A percentile compares a stretch with the other conserved stretches of the same genome.
Evolutionary conservation across 2,797 vertebrate species (phyloP).

Genomic region (Bradypus variegatus): DNA sequence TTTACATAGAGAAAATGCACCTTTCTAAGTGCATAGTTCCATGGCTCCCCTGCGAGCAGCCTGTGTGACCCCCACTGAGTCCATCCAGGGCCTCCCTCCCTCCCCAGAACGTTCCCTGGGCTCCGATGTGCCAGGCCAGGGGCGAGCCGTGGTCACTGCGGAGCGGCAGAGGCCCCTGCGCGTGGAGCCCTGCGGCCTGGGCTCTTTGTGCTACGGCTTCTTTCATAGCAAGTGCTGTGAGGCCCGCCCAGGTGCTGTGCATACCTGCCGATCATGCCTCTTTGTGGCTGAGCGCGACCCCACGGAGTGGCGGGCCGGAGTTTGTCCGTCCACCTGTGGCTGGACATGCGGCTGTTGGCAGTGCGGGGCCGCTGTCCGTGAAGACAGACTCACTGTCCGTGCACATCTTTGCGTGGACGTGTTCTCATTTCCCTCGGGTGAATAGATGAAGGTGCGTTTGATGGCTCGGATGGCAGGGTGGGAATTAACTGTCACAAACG

Average conservation of each 20-base stretch:
- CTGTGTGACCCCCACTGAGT: too few relatives aligned
- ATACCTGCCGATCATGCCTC: accelerated
- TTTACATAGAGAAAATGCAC: neutral
- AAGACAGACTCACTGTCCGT: neutral
- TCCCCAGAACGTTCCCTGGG: too few relatives aligned
- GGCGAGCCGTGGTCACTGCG: too few relatives aligned
- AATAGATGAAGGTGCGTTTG: neutral
- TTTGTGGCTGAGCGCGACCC: neutral
- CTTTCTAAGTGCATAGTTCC: neutral
- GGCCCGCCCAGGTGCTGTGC: accelerated
- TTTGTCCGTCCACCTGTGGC: neutral
- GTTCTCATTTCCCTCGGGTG: neutral
- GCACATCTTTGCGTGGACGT: neutral
- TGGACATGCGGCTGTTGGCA: accelerated
- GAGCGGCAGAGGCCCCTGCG: too few relatives aligned
- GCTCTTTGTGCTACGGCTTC: neutral
- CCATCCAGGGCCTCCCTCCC: too few relatives aligned
- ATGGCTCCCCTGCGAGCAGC: too few relatives aligned
- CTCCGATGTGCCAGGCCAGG: too few relatives aligned
- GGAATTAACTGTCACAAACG: neutral
- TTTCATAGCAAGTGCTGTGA: neutral
- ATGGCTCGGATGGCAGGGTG: accelerated
- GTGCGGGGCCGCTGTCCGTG: neutral
- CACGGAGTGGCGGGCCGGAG: accelerated
- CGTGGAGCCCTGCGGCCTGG: neutral